Evolutionary conservation across 2,113 vertebrate species (phyloP), one percentile per base, ranked within the genome.

Genomic region (Theristicus caerulescens): DNA sequence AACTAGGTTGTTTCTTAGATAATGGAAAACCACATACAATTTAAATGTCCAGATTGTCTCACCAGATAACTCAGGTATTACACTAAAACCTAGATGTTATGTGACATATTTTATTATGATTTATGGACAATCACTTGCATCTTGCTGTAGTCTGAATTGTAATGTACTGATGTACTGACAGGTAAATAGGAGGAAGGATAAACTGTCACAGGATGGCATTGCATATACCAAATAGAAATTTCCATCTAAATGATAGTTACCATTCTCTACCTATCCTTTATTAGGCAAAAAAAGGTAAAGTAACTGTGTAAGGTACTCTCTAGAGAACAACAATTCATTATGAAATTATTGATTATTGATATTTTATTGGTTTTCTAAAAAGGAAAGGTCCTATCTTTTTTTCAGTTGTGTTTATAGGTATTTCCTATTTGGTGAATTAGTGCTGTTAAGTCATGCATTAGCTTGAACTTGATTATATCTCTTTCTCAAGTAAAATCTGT

Each of bases 51-150:
- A 42, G 36, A 89, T 57, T 72, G 46, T 42, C 51, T 96, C 54
- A 82, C 27, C 61, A 95, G 83, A 67, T 86, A 93, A 19, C 77
- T 69, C 13, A 72, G n/a, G 9, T 34, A 90, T 92, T 94, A 72
- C 57, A 90, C 36, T 44, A 93, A 95, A 96, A 66, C n/a, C 36
- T 94, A 71, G 26, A 58, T 74, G 26, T 25, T 69, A 58, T 91
- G 44, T 93, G 72, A 93, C 6, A 34, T 67, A 82, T 95, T 92
- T 88, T 96, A 91, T 89, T 95, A 72, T 65, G 57, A 90, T 95
- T 96, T 95, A 90, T 91, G 78, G 42, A 69, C 16, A 95, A 93
- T 82, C 36, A 74, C 16, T 90, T 57, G 24, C 6, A 9, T 82
- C 81, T 91, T 92, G 61, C 34, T 87, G 16, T 42, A 87, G 18